phyloP scores from a whole-genome alignment of 2,888 invertebrate genomes.

The Drosophila neotestacea region DNA sequence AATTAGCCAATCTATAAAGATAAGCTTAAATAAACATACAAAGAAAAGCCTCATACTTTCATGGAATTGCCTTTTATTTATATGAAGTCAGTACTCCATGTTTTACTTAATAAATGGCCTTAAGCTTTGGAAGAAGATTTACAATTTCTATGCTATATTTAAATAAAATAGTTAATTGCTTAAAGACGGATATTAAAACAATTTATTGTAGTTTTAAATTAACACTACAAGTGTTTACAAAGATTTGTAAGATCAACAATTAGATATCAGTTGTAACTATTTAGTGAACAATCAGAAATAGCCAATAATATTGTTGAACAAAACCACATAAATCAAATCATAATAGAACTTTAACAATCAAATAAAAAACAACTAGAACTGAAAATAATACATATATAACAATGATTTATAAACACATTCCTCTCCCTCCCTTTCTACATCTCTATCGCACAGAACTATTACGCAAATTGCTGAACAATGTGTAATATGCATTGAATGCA shows the following conservation, averaged over 20 bases:
- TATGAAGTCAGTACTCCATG: no score
- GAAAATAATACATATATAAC: constrained; percentile 23
- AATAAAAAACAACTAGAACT: not conserved
- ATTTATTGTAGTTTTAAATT: not conserved
- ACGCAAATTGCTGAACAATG: constrained; percentile 40
- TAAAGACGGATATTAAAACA: not conserved
- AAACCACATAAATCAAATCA: constrained; percentile 14
- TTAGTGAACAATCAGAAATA: constrained; percentile 2
- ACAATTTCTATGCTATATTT: not conserved
- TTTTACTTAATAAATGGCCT: no score
- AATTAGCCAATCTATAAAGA: constrained; percentile 30
- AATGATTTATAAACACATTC: constrained; percentile 41
- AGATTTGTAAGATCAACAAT: not conserved
- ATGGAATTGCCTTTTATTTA: not conserved
- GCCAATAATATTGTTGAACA: not conserved
- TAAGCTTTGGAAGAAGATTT: no score
- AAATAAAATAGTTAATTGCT: no score
- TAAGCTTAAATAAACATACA: not conserved
- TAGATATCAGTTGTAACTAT: no score
- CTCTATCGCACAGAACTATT: constrained; percentile 18
- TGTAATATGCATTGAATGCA: constrained; percentile 28
- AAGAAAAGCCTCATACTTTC: not conserved
- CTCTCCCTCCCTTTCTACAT: not conserved
- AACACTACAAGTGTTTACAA: not conserved
- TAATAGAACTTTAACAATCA: not conserved